These are phyloP conservation scores for Copidosoma aretas DNA, from an alignment of 2,888 invertebrate genomes.

Conservation along the genomic window DNA sequence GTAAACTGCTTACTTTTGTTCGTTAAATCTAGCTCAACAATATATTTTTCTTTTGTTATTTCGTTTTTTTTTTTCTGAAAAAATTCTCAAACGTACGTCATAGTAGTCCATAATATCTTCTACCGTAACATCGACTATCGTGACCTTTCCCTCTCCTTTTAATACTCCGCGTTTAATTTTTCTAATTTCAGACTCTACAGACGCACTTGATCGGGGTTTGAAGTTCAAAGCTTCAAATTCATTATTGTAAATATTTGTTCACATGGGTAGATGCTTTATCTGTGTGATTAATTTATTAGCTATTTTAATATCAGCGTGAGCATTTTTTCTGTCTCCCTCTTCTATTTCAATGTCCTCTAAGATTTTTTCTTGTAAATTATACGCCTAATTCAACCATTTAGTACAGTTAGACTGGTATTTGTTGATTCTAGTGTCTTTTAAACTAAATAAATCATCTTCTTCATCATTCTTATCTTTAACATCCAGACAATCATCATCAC, in stretches of 20 bases:
- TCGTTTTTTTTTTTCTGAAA: too few species aligned
- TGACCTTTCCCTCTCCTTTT: background rate
- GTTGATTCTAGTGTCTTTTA: background rate
- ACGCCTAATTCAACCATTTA: background rate
- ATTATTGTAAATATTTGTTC: background rate
- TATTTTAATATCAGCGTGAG: background rate
- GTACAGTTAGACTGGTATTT: background rate
- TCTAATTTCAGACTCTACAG: slow-evolving; percentile 3
- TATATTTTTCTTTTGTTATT: too few species aligned
- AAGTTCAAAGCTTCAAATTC: background rate
- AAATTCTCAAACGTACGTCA: slow-evolving; percentile 1
- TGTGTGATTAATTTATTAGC: background rate
- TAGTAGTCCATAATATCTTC: slow-evolving; percentile 1
- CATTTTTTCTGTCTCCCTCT: background rate
- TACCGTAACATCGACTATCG: background rate
- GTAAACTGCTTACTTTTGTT: too few species aligned
- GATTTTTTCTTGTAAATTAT: background rate
- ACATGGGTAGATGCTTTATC: background rate
- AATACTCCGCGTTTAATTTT: background rate
- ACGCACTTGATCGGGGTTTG: background rate
- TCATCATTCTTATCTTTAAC: background rate
- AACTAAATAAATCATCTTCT: too few species aligned
- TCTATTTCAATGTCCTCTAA: background rate
- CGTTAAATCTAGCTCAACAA: too few species aligned
- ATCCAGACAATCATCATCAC: too few species aligned